Percentiles rank a stretch among this genome's conserved stretches.
Conservation (phyloP, 2,888 invertebrate genomes). For the Volucella bombylans region DNA sequence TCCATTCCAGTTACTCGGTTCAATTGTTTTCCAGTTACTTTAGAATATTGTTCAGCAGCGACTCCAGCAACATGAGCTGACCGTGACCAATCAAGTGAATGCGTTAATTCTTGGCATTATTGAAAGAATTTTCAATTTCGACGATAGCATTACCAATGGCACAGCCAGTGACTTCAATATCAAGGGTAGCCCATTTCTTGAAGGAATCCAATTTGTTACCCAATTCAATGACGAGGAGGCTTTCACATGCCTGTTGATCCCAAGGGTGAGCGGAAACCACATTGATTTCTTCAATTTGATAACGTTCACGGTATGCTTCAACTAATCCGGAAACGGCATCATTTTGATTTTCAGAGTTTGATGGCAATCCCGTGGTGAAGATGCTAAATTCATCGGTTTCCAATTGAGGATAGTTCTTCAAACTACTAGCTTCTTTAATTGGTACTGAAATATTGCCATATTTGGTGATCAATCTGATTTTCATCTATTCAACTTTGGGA, state of each 20-base stretch:
- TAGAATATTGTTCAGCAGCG: constrained; percentile 79
- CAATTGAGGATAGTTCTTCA: constrained; percentile 76
- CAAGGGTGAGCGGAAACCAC: constrained; percentile 76
- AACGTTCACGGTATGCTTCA: constrained; percentile 79
- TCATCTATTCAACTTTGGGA: constrained; percentile 35
- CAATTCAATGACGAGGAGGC: constrained; percentile 79
- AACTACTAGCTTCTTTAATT: constrained; percentile 74
- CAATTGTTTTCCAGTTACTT: constrained; percentile 78
- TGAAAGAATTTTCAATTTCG: constrained; percentile 51
- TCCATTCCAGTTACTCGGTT: constrained; percentile 81
- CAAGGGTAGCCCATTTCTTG: constrained; percentile 76
- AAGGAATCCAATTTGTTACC: constrained; percentile 77
- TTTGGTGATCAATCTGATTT: constrained; percentile 49
- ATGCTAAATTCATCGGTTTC: constrained; percentile 79
- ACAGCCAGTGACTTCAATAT: constrained; percentile 76
- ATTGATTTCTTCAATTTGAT: constrained; percentile 77
- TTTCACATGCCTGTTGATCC: constrained; percentile 76
- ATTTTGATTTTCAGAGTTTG: constrained; percentile 76
- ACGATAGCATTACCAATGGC: constrained; percentile 78
- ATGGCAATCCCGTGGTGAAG: constrained; percentile 79
- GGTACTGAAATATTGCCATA: constrained; percentile 58
- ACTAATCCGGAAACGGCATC: constrained; percentile 77
- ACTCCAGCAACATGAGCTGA: constrained; percentile 80
- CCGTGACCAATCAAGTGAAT: constrained; percentile 80
- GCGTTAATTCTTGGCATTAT: constrained; percentile 33